Conservation (phyloP, 2,113 vertebrate species). For the Pandion haliaetus region DNA sequence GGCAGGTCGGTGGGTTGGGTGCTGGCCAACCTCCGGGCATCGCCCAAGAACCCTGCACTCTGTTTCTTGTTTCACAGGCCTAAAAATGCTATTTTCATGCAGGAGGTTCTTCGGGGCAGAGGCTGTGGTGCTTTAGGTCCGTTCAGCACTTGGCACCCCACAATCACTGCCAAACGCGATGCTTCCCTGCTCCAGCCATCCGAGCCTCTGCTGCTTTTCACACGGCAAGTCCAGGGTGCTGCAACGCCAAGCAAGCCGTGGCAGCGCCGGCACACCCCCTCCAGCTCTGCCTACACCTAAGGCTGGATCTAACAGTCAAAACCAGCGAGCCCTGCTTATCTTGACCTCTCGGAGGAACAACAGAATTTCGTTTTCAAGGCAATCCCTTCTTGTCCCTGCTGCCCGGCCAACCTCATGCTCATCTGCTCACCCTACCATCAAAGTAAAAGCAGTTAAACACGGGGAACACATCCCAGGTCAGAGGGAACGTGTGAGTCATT, state of each 20-base stretch:
- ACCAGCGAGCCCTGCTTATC: rapidly evolving
- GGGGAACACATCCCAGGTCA: neutral
- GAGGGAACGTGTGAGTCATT: neutral
- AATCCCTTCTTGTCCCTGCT: neutral
- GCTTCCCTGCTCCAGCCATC: rapidly evolving
- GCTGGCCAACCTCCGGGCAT: neutral
- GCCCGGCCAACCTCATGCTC: neutral
- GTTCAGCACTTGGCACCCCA: neutral
- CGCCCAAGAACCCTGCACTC: neutral
- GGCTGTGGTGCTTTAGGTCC: rapidly evolving
- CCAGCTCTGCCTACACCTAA: neutral
- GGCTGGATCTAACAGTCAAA: neutral
- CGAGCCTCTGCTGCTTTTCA: neutral
- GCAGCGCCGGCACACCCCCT: neutral
- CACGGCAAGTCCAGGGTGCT: neutral
- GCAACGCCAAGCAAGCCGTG: rapidly evolving
- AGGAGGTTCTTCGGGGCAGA: neutral
- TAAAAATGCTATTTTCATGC: rapidly evolving
- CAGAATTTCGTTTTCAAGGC: neutral
- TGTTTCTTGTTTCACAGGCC: neutral
- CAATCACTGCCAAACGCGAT: rapidly evolving
- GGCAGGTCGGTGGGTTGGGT: too few relatives aligned
- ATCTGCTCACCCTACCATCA: neutral
- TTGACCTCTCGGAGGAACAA: neutral
- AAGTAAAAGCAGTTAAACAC: neutral